Evolutionary conservation across 2,797 vertebrate genomes (phyloP), one percentile per base, ranked within the genome.

Genomic region (Lepus townsendii): DNA sequence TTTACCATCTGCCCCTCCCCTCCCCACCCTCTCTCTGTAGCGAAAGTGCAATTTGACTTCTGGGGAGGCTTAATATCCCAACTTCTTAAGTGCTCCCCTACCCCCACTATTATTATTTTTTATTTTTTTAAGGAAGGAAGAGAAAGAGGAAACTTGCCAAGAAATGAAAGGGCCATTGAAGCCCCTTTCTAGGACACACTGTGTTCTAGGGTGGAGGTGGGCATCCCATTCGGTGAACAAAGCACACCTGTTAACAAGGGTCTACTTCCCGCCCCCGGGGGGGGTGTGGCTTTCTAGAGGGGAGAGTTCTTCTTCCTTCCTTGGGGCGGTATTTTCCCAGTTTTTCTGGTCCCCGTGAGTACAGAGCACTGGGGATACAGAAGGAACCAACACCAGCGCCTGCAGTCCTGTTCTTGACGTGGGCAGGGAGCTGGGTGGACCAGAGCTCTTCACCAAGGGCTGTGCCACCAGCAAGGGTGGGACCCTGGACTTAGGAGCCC

Each of bases 1-100:
- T 97, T 98, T 96, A 83, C 98, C 98, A 97, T 97, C 96, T 97
- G 97, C 96, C 96, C 97, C 88, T 83, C 76, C 62, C 94, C 84
- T 97, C 57, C 85, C 96, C 88, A 91, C 0, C 60, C 86, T 83
- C 71, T 91, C 95, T 97, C 97, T 97, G 96, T 93, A 96, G 93
- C 80, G 97, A 98, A 98, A 97, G 97, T 96, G 96, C 96, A 97
- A 97, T 97, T 97, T 97, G 97, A 97, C 96, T 97, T 97, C 90
- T 97, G 82, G 95, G 90, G 96, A 97, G 96, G 47, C 86, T 98
- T 93, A 2, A 47, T 93, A 94, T 97, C 90, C 4, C 66, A 62
- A 88, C 87, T 96, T 97, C 95, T 97, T 91, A 95, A 97, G 12
- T 79, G 42, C 62, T 93, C 69, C 86, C 93, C 16, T 60, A 20